These are phyloP conservation scores for Drosophila nannoptera DNA, from an alignment of 1,140 invertebrate genomes.

Conservation along the genomic window DNA sequence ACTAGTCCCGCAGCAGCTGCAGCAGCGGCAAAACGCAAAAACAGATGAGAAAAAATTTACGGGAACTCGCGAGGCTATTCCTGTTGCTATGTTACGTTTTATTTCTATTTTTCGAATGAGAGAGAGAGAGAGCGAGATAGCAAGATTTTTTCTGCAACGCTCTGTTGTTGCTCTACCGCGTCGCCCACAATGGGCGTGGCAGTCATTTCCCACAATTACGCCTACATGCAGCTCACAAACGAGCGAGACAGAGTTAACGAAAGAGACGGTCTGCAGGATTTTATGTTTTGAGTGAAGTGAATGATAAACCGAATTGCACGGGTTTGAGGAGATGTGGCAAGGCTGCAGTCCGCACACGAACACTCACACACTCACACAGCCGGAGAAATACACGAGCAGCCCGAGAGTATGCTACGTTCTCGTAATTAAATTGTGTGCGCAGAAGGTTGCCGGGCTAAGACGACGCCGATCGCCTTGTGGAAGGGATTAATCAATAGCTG, in stretches of 20 bases:
- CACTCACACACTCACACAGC: constrained; percentile 4
- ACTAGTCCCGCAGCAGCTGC: constrained; percentile 49
- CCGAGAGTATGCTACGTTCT: constrained; percentile 63
- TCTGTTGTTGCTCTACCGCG: constrained; percentile 33
- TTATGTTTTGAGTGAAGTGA: constrained; percentile 29
- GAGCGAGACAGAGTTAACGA: not conserved
- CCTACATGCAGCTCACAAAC: constrained; percentile 53
- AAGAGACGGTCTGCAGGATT: constrained; percentile 6
- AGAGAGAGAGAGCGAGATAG: no score
- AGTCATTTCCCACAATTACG: constrained; percentile 74
- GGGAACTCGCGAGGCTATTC: constrained; percentile 17
- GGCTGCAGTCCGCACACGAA: constrained; percentile 7
- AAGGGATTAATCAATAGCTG: no score
- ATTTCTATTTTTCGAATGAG: constrained; percentile 13
- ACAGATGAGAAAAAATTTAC: not conserved
- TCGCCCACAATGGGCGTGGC: constrained; percentile 73
- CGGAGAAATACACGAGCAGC: constrained; percentile 40
- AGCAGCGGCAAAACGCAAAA: constrained; percentile 10
- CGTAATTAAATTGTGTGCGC: constrained; percentile 1
- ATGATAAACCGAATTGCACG: constrained; percentile 35
- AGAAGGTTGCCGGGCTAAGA: no score
- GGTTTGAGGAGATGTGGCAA: constrained; percentile 31
- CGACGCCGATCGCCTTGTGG: no score
- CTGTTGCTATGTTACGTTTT: constrained; percentile 55
- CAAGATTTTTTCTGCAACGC: constrained; percentile 5